Percentiles rank a stretch among this genome's conserved stretches.
Conservation (phyloP, 1,140 invertebrate species). For the Dryas iulia region DNA sequence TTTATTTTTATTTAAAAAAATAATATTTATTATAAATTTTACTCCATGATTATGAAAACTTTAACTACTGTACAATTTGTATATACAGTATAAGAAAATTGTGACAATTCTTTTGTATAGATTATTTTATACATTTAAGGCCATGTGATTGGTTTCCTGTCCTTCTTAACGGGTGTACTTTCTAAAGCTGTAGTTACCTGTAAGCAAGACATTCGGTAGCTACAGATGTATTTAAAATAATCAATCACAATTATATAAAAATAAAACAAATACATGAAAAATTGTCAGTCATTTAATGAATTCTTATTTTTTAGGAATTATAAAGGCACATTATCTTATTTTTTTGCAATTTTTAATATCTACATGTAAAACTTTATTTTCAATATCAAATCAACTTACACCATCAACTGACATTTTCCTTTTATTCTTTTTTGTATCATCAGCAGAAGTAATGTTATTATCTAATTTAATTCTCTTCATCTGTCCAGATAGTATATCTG, state of each 20-base stretch:
- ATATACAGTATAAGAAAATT: background rate
- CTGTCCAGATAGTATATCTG: conserved; percentile 57
- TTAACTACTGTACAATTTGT: background rate
- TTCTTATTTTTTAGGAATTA: background rate
- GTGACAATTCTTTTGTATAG: background rate
- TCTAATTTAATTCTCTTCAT: conserved; percentile 67
- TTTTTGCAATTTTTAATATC: background rate
- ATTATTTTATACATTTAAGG: conserved; percentile 38
- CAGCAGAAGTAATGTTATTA: conserved; percentile 28
- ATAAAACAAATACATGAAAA: background rate
- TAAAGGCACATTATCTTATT: background rate
- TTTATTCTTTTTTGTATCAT: conserved; percentile 43
- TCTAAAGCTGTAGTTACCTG: conserved; percentile 41
- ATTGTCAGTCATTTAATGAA: background rate
- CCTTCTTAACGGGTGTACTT: conserved; percentile 56
- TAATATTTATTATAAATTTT: background rate
- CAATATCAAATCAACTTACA: conserved; percentile 44
- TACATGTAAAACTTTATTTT: background rate
- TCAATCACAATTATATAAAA: background rate
- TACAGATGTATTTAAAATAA: background rate
- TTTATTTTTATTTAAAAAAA: background rate
- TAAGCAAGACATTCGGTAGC: conserved; percentile 21
- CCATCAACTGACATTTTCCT: conserved; percentile 56
- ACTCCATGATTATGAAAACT: background rate
- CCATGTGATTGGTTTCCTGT: conserved; percentile 63